Conservation (phyloP, 92 coral and sea anemone genomes). For the Umimayanthus chanpuru region DNA sequence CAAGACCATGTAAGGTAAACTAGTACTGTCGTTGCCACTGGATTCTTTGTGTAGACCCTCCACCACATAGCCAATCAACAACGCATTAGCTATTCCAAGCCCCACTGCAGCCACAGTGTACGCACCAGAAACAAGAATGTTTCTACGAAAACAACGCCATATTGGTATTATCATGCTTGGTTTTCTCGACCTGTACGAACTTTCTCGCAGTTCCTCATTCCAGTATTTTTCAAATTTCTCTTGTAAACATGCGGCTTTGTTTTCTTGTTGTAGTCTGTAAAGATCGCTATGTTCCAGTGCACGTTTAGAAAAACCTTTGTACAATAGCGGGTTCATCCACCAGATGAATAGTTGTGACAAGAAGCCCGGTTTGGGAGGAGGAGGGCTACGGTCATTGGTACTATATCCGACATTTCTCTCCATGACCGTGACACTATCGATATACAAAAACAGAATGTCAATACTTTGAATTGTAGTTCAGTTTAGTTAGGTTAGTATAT, state of each 20-base stretch:
- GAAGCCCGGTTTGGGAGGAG: conserved; percentile 25
- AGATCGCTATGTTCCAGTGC: conserved; percentile 11
- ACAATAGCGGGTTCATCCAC: conserved; percentile 22
- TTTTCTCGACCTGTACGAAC: not conserved
- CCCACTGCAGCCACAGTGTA: not conserved
- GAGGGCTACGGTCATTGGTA: not conserved
- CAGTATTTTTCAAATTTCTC: conserved; percentile 15
- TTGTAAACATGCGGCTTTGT: conserved; percentile 9
- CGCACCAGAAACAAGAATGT: not conserved
- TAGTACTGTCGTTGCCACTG: not conserved
- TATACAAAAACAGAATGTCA: not conserved
- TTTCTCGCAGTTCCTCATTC: conserved; percentile 6
- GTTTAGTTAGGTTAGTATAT: no score
- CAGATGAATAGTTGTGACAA: conserved; percentile 9
- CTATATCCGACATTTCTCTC: not conserved
- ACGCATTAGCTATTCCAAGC: not conserved
- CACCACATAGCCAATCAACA: conserved; percentile 6
- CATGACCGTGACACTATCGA: not conserved
- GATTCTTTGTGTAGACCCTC: not conserved
- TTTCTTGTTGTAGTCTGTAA: not conserved
- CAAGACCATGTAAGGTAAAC: not conserved
- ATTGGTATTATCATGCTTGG: not conserved
- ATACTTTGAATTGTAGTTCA: no score
- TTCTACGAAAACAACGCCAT: conserved; percentile 16
- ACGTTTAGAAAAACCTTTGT: conserved; percentile 21